Evolutionary conservation across 2,888 invertebrate genomes (phyloP).

Genomic region (Brachylomia viminalis): DNA sequence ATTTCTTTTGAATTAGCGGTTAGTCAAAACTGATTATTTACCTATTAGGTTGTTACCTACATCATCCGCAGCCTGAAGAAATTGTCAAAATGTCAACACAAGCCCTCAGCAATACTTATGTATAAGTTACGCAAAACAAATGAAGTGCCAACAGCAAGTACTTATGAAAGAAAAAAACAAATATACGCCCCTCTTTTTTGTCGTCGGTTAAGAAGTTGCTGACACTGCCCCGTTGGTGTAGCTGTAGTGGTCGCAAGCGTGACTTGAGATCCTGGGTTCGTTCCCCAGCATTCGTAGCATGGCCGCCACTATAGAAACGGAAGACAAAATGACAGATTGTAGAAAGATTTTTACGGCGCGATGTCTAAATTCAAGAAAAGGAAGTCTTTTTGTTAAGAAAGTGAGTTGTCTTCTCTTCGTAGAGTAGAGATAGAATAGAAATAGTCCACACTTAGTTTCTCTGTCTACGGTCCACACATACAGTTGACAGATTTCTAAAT

Average conservation of each 20-base stretch:
- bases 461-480: no score
- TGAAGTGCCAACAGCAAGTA: background rate
- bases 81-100: background rate
- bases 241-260: background rate
- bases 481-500: no score
- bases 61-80: background rate
- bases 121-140: background rate
- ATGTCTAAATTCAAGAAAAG: no score
- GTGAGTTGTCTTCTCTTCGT: no score
- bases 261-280: no score
- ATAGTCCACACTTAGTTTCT: no score
- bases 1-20: background rate
- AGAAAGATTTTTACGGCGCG: no score
- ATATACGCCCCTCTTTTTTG: background rate
- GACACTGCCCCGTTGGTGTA: background rate
- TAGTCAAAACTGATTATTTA: conserved; percentile 2
- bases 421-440: no score
- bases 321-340: no score
- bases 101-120: background rate
- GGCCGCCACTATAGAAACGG: no score
- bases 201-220: background rate
- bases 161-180: background rate
- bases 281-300: no score
- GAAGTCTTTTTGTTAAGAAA: no score
- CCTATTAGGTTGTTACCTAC: background rate